Conservation (phyloP, 2,888 invertebrate genomes). For the Poecilobothrus nobilitatus region DNA sequence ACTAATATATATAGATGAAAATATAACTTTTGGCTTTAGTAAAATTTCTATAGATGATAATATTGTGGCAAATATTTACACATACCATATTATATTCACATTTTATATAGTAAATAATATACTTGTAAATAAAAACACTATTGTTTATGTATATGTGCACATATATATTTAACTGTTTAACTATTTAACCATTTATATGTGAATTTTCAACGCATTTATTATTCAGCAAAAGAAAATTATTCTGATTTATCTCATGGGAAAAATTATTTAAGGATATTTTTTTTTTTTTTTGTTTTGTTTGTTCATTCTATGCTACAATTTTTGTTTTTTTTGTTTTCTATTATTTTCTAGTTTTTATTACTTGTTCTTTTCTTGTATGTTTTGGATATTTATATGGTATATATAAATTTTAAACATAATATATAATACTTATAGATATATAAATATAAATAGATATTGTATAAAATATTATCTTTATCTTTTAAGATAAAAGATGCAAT, state of each 20-base stretch:
- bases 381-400: no score
- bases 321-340: background rate
- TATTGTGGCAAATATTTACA: background rate
- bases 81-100: background rate
- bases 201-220: background rate
- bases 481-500: no score
- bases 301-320: background rate
- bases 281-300: background rate
- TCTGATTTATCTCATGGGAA: constrained; percentile 4
- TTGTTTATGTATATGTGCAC: no score
- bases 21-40: background rate
- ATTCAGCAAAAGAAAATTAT: background rate
- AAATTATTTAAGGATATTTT: background rate
- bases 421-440: no score
- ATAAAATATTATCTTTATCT: no score
- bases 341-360: background rate
- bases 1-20: no score
- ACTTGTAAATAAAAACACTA: background rate
- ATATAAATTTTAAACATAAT: no score
- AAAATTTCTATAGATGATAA: background rate
- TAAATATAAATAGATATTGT: no score
- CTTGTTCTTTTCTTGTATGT: no score
- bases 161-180: no score
- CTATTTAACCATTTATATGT: background rate
- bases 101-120: background rate